These are phyloP conservation scores for Tupiocoris notatus DNA, from an alignment of 2,888 invertebrate genomes.

Conservation along the genomic window DNA sequence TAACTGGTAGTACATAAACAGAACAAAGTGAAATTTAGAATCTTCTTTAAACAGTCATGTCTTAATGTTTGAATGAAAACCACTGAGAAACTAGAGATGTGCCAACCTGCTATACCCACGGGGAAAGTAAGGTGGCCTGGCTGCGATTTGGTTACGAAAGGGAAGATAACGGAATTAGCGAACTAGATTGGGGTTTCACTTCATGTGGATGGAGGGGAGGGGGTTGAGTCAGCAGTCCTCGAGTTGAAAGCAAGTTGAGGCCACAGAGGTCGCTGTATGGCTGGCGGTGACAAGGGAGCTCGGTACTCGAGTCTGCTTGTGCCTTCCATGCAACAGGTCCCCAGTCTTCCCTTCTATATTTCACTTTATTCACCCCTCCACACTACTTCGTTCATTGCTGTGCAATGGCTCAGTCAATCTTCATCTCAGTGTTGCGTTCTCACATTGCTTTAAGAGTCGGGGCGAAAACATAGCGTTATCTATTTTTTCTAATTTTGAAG, in stretches of 20 bases:
- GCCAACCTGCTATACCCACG: too few species aligned
- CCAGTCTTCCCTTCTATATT: background rate
- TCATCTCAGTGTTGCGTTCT: too few species aligned
- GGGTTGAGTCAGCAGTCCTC: background rate
- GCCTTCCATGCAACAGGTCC: background rate
- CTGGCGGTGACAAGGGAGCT: slow-evolving; percentile 21
- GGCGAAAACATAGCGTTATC: too few species aligned
- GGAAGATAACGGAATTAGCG: slow-evolving; percentile 36
- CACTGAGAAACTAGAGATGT: slow-evolving; percentile 4
- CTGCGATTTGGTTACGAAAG: slow-evolving; percentile 32
- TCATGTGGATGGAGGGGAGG: background rate
- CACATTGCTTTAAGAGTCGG: too few species aligned
- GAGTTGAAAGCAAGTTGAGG: slow-evolving; percentile 12
- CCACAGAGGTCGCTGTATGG: slow-evolving; percentile 5
- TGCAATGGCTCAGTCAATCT: too few species aligned
- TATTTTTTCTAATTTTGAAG: too few species aligned
- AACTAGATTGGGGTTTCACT: slow-evolving; percentile 32
- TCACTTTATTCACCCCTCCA: background rate
- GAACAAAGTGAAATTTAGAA: too few species aligned
- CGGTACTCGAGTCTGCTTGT: background rate
- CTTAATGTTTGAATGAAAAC: slow-evolving; percentile 27
- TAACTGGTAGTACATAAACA: too few species aligned
- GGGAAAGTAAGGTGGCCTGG: background rate
- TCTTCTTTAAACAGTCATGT: too few species aligned
- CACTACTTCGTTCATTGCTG: background rate